phyloP scores from a whole-genome alignment of 2,113 vertebrate genomes.

The Chlamydotis undulata region DNA sequence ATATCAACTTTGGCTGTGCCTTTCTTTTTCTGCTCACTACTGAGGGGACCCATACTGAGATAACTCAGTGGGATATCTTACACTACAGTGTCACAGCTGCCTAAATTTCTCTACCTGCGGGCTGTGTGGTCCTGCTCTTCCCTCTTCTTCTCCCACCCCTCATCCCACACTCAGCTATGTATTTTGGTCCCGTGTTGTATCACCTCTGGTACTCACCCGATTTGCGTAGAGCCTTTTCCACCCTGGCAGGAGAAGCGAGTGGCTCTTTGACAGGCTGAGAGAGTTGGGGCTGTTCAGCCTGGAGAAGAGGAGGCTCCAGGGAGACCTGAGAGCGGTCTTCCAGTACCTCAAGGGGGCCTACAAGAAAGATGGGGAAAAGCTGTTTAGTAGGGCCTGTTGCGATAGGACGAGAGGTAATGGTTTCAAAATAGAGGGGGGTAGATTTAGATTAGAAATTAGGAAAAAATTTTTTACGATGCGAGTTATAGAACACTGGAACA shows the following conservation, averaged over 20 bases:
- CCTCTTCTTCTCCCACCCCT: neutral
- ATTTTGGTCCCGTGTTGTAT: rapidly evolving
- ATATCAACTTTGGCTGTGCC: neutral
- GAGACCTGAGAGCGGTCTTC: too few relatives aligned
- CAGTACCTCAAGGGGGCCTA: too few relatives aligned
- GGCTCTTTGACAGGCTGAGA: neutral
- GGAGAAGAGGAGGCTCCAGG: too few relatives aligned
- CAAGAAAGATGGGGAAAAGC: too few relatives aligned
- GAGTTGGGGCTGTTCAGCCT: too few relatives aligned
- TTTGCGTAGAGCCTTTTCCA: neutral
- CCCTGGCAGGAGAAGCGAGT: neutral
- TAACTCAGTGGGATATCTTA: neutral
- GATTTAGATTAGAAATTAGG: too few relatives aligned
- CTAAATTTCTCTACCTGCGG: neutral
- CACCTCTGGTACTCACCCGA: neutral
- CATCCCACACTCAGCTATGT: neutral
- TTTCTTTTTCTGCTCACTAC: neutral
- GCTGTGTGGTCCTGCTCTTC: neutral
- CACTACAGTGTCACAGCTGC: neutral
- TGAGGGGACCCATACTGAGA: neutral
- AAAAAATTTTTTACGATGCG: too few relatives aligned
- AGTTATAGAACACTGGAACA: too few relatives aligned
- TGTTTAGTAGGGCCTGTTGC: too few relatives aligned
- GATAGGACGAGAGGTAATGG: too few relatives aligned
- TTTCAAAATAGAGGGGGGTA: too few relatives aligned